Evolutionary conservation across 2,797 vertebrate species (phyloP), one percentile per base, ranked within the genome.

Genomic region (Megaceryle alcyon): DNA sequence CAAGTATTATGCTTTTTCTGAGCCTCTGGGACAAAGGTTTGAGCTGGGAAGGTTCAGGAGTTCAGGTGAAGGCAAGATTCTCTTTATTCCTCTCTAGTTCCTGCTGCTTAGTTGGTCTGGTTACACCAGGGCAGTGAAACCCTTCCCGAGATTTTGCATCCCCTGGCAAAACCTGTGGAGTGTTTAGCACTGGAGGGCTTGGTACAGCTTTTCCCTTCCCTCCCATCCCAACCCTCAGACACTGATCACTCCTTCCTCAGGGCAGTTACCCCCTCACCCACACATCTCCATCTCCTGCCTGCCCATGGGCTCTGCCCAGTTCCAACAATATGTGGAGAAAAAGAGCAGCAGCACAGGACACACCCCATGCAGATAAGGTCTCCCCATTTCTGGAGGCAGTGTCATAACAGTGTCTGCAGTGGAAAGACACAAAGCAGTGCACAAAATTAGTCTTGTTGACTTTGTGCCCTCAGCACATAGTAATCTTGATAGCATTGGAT

Each of bases 21-120:
- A 86, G 88, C 59, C 86, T 73, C 75, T 66, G 53, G 63, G 87
- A 91, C 69, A 95, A 95, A 92, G 77, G 35, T 66, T 93, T 86
- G 68, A 90, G 77, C 81, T 70, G 63, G n/a, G 22, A 85, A 96
- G 86, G 90, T 85, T 90, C 71, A 54, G 37, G 31, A 88, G 76
- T 73, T 81, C 73, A 51, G 60, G 56, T 54, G 43, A 95, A 93
- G 80, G 46, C 83, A 68, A 82, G n/a, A 48, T 66, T 79, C 73
- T 76, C 71, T 79, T 88, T 51, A 83, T 79, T 39, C 20, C 22
- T 81, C 48, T 33, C 69, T 59, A 54, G 48, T 17, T 86, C 49
- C 25, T 94, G 3, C 28, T 65, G 35, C 31, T 86, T 79, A 46
- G 28, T 44, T 79, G 33, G 35, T 66, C 63, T 63, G 29, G 11